Evolutionary conservation across 2,888 invertebrate species (phyloP), one percentile per base, ranked within the genome.

Genomic region (Troides helena): DNA sequence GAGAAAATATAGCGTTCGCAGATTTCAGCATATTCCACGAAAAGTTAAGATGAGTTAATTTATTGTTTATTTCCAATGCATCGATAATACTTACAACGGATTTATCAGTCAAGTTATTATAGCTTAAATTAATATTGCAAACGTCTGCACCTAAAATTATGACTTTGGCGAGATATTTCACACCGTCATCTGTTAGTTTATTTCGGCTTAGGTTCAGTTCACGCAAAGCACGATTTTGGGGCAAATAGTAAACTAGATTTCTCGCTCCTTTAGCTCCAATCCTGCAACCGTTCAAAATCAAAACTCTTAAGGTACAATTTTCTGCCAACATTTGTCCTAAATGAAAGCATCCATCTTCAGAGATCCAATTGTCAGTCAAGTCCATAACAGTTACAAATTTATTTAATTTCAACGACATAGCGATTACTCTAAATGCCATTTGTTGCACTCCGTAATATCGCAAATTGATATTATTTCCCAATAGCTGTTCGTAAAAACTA

Each of bases 351-450:
- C 77, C 80, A 63, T 84, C 82, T 46, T 74, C 72, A 62, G 65
- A 73, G 30, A 84, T 76, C 72, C 76, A 81, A 72, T 82, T 84
- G 56, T 81, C 80, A 7, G 81, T 80, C 62, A 84, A 73, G 66
- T 81, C 74, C 6, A 84, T 68, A 18, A 72, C 68, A 36, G 72
- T 76, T 18, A 84, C 83, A 25, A 72, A 67, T 67, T 66, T 78
- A 68, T 80, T 80, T 46, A 71, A 68, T 57, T 73, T 74, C 43
- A 80, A 72, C 14, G 80, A 74, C 64, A 74, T 69, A n/a, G 78
- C 76, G n/a, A 80, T 76, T 14, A 74, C 68, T 43, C 78, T 71
- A 50, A 79, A 74, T 2, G 75, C 76, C 25, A 68, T 68, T 0
- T 71, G 72, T 50, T 73, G 65, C 23, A 77, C 73, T 7, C 78